A percentile compares a stretch with the other conserved stretches of the same genome.
phyloP scores from a whole-genome alignment of 2,113 vertebrate species.

The Chinchilla lanigera region DNA sequence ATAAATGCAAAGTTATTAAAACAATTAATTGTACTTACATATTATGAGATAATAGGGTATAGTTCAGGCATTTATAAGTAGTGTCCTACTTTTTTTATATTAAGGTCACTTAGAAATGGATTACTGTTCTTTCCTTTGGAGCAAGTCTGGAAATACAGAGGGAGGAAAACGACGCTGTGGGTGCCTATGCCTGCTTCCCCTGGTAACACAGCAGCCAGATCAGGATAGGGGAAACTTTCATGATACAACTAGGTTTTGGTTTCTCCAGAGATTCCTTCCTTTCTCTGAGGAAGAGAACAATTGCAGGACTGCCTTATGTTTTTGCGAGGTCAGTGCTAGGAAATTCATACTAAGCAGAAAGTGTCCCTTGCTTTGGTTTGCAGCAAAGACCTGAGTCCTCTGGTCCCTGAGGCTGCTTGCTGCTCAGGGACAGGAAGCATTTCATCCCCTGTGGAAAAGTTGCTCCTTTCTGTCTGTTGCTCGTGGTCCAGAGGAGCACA shows the following conservation, averaged over 20 bases:
- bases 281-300: background rate
- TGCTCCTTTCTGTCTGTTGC: background rate
- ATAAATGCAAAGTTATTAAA: conserved; percentile 35
- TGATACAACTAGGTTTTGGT: background rate
- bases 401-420: background rate
- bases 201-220: background rate
- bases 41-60: background rate
- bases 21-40: conserved; percentile 40
- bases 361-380: background rate
- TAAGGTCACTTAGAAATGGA: background rate
- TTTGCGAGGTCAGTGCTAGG: background rate
- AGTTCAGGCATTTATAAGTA: conserved; percentile 6
- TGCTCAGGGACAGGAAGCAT: no score
- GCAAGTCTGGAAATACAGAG: background rate
- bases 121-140: background rate
- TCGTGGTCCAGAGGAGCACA: background rate
- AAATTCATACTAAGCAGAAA: background rate
- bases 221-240: background rate
- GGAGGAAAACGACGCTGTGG: no score
- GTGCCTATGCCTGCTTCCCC: background rate
- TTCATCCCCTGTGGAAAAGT: background rate
- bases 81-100: background rate
- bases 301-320: background rate
- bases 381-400: background rate
- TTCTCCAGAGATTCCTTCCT: background rate